A percentile compares a stretch with the other conserved stretches of the same genome.
These are phyloP conservation scores for Diachrysia chrysitis DNA, from an alignment of 2,888 invertebrate species.

Conservation along the genomic window DNA sequence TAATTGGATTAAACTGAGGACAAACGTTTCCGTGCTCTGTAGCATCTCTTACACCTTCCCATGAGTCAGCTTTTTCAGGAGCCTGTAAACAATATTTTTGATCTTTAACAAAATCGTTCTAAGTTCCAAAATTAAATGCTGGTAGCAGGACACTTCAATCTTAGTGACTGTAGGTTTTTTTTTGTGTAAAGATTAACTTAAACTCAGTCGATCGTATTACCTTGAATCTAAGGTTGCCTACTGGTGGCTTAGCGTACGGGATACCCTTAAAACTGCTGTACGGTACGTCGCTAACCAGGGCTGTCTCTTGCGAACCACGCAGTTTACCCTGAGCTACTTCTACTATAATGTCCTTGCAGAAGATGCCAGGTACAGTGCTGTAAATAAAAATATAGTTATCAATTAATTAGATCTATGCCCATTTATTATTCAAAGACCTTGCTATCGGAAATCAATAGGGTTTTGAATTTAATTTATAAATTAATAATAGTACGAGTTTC, in stretches of 20 bases:
- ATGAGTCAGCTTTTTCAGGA: constrained; percentile 21
- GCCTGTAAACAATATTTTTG: constrained; percentile 23
- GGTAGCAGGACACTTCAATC: too few relatives aligned
- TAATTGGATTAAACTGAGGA: constrained; percentile 25
- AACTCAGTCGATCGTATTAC: constrained; percentile 8
- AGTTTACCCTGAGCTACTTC: constrained; percentile 17
- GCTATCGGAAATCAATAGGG: too few relatives aligned
- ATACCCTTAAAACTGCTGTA: constrained; percentile 27
- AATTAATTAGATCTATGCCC: too few relatives aligned
- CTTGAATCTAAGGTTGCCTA: constrained; percentile 20
- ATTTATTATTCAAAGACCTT: too few relatives aligned
- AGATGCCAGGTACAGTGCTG: constrained; percentile 18
- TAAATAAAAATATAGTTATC: not conserved
- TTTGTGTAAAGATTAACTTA: too few relatives aligned
- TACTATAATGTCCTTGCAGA: constrained; percentile 11
- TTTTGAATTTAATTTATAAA: too few relatives aligned
- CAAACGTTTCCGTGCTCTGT: constrained; percentile 27
- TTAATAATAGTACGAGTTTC: too few relatives aligned
- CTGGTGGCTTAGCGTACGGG: constrained; percentile 25
- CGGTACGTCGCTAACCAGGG: not conserved
- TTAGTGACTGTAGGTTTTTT: too few relatives aligned
- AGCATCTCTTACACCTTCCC: constrained; percentile 33
- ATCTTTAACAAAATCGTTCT: too few relatives aligned
- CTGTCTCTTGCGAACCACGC: not conserved
- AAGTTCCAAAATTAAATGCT: too few relatives aligned